Evolutionary conservation across 1,140 invertebrate genomes (phyloP).

Genomic region (Drosophila neocordata): DNA sequence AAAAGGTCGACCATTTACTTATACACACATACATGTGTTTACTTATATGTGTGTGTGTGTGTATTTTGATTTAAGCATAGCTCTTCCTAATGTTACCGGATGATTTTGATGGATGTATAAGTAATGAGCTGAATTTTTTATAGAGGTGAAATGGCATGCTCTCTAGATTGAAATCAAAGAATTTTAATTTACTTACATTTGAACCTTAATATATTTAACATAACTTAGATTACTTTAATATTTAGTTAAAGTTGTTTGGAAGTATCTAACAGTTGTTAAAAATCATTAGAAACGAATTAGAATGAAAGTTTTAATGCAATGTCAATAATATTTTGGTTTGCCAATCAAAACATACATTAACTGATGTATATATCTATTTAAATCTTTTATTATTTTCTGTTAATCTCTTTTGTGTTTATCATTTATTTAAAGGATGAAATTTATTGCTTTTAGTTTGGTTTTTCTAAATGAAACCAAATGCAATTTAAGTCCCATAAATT

Average conservation of each 20-base stretch:
- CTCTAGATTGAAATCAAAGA: background rate
- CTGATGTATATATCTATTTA: too few relatives aligned
- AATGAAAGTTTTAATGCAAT: too few relatives aligned
- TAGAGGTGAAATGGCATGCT: background rate
- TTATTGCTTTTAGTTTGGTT: background rate
- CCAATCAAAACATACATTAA: too few relatives aligned
- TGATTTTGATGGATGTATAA: conserved; percentile 4
- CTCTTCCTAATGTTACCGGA: background rate
- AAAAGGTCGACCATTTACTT: conserved; percentile 14
- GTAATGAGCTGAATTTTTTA: background rate
- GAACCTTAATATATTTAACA: background rate
- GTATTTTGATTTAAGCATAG: background rate
- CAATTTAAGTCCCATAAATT: conserved; percentile 1
- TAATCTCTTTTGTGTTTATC: background rate
- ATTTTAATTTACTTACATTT: background rate
- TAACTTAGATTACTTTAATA: too few relatives aligned
- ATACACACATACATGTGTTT: conserved; percentile 5
- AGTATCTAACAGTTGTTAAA: too few relatives aligned
- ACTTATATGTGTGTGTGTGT: too few relatives aligned
- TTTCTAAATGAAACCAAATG: background rate
- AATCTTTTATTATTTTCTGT: too few relatives aligned
- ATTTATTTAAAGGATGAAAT: background rate
- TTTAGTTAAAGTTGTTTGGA: too few relatives aligned
- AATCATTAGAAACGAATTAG: too few relatives aligned
- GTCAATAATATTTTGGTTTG: too few relatives aligned